Evolutionary conservation across 2,888 invertebrate genomes (phyloP), one percentile per base, ranked within the genome.

Genomic region (Lasioglossum figueresi): DNA sequence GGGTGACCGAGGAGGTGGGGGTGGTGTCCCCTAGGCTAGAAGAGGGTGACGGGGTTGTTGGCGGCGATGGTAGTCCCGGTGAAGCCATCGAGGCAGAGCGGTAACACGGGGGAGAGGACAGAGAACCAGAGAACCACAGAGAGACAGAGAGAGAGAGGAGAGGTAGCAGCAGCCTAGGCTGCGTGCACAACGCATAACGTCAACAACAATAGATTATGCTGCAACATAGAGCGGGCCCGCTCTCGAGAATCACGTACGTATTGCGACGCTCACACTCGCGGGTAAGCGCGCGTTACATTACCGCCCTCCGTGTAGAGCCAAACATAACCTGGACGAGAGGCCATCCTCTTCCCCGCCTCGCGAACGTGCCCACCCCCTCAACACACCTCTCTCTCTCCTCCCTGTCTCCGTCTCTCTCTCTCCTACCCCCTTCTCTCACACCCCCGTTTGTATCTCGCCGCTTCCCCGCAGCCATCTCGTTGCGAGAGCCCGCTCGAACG

Each of bases 171-270:
- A 43, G 78, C 74, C 76, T 52, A 79, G 81, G 76, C 82, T 90
- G 91, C 92, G 92, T 93, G 92, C 94, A 93, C 93, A 93, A 92
- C 94, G 94, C 94, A 94, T 94, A 94, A 94, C 93, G 94, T 94
- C 94, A 94, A 94, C 94, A 94, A 94, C 94, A 94, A 94, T 94
- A 93, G 94, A 94, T 94, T 94, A 94, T 91, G 93, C 93, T 90
- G 91, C 91, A 93, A 93, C 93, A 92, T 92, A 92, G 93, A 92
- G 89, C 89, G 82, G 89, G 80, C 82, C 82, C 91, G 91, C 91
- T 91, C 89, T 86, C 91, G 89, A 90, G 88, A 83, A 78, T 79
- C 83, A 82, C 86, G 85, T 79, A 70, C 83, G 83, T 88, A 88
- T 87, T 88, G 89, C 86, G 81, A 83, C 68, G 88, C 88, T 88